These are phyloP conservation scores for Poecile montanus DNA, from an alignment of 2,797 vertebrate species.

Conservation along the genomic window DNA sequence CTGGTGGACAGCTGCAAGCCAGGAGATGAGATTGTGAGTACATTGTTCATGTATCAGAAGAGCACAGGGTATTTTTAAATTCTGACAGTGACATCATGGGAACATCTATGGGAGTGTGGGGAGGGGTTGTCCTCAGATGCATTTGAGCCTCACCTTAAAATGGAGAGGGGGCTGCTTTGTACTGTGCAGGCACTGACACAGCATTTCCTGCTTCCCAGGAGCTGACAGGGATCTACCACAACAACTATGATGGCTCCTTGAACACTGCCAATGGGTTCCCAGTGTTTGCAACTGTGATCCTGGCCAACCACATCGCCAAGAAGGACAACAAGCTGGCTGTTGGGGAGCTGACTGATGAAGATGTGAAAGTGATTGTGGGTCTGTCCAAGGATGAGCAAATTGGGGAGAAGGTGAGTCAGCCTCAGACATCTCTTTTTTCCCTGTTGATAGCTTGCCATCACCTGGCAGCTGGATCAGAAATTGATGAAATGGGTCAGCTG, in stretches of 20 bases:
- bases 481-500: background rate
- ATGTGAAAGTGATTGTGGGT: constrained; percentile 89
- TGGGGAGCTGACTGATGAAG: constrained; percentile 93
- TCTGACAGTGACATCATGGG: rapidly evolving
- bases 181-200: background rate
- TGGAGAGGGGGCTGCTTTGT: background rate
- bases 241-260: constrained; percentile 97
- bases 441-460: background rate
- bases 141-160: background rate
- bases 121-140: background rate
- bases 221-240: constrained; percentile 96
- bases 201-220: constrained; percentile 78
- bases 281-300: constrained; percentile 94
- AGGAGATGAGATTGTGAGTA: constrained; percentile 95
- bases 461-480: background rate
- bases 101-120: background rate
- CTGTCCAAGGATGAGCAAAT: constrained; percentile 95
- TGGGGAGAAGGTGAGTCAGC: constrained; percentile 86
- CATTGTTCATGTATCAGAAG: rapidly evolving
- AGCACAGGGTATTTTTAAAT: background rate
- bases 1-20: constrained; percentile 96
- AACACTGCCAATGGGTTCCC: constrained; percentile 96
- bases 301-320: constrained; percentile 93
- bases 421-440: background rate
- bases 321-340: constrained; percentile 89